Conservation (phyloP, 2,113 vertebrate genomes). For the Alligator mississippiensis region DNA sequence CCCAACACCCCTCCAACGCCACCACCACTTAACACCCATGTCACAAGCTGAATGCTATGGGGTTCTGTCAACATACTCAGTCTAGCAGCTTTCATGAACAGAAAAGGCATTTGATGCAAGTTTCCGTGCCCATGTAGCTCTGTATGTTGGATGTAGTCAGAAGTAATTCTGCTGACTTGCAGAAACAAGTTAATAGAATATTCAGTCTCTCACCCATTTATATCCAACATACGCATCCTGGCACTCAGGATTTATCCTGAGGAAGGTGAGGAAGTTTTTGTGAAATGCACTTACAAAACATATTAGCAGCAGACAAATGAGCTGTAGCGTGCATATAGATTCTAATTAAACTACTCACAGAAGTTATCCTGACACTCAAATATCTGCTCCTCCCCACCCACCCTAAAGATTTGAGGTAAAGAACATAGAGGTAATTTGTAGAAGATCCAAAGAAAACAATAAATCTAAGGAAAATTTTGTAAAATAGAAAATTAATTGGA, state of each 20-base stretch:
- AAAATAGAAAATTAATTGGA: rapidly evolving
- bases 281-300: not conserved
- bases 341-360: not conserved
- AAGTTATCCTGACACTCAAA: not conserved
- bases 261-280: not conserved
- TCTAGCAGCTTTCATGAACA: not conserved
- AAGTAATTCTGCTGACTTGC: not conserved
- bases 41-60: not conserved
- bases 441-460: not conserved
- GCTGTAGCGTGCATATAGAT: not conserved
- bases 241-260: not conserved
- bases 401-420: not conserved
- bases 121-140: not conserved
- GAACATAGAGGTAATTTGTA: not conserved
- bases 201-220: not conserved
- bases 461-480: not conserved
- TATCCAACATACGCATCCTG: not conserved
- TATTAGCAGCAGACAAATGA: not conserved
- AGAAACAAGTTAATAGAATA: not conserved
- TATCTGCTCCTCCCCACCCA: not conserved
- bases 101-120: not conserved
- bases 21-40: not conserved
- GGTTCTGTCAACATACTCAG: not conserved
- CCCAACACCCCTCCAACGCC: not conserved
- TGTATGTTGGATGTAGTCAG: not conserved